phyloP scores from a whole-genome alignment of 1,140 invertebrate species.

The Brachionus rotundiformis region DNA sequence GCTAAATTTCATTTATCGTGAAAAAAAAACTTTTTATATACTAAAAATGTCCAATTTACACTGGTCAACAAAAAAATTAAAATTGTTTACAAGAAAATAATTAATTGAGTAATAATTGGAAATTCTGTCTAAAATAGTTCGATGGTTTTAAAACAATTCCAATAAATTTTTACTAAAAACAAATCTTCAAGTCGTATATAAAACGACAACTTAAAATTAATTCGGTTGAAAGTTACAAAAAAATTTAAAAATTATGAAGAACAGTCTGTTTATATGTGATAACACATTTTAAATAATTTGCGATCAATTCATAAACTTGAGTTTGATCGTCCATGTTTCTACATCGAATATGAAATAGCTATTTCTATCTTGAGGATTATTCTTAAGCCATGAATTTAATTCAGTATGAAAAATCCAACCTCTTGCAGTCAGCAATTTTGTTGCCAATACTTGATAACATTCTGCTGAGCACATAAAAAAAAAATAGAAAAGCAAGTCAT shows the following conservation, averaged over 20 bases:
- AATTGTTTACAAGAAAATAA: neutral
- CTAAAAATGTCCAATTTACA: neutral
- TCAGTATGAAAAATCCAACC: constrained; percentile 33
- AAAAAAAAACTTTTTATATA: neutral
- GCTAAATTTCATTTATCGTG: neutral
- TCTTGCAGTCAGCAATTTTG: constrained; percentile 3
- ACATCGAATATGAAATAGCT: constrained; percentile 20
- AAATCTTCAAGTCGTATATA: neutral
- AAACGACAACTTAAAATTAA: neutral
- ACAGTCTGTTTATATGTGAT: neutral
- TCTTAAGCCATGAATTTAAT: constrained; percentile 25
- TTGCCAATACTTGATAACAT: neutral
- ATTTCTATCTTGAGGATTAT: neutral
- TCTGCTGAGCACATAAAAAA: constrained; percentile 4
- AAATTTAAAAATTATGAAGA: neutral
- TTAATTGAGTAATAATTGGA: constrained; percentile 19
- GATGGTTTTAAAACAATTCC: constrained; percentile 22
- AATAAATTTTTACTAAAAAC: constrained; percentile 15
- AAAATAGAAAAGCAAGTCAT: constrained; percentile 26
- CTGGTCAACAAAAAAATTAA: neutral
- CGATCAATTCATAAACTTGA: neutral
- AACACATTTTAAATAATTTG: neutral
- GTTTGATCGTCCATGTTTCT: neutral
- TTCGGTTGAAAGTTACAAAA: neutral
- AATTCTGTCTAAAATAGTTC: constrained; percentile 20